Evolutionary conservation across 1,140 invertebrate species (phyloP).

Genomic region (Drosophila asahinai): DNA sequence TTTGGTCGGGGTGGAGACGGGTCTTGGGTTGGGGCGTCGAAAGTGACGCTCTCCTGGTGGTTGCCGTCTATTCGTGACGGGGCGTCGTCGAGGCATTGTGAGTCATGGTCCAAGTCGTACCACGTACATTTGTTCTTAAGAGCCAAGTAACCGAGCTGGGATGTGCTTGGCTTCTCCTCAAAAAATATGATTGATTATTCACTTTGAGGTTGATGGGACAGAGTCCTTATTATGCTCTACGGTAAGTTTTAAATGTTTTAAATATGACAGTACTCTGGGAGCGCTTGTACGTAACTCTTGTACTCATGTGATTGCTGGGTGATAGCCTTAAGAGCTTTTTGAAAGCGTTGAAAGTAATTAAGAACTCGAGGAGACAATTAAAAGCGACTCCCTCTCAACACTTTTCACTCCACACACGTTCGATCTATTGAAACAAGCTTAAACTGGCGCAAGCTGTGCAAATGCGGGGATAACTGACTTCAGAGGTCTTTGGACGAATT

Average conservation of each 20-base stretch:
- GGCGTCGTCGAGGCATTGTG: not conserved
- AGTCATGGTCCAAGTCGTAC: conserved; percentile 8
- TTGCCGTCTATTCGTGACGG: conserved; percentile 19
- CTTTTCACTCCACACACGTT: conserved; percentile 15
- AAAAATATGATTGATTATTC: not conserved
- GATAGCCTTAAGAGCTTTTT: conserved; percentile 7
- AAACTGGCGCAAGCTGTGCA: conserved; percentile 56
- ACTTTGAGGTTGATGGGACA: not conserved
- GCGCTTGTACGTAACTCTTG: not conserved
- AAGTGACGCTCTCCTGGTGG: conserved; percentile 49
- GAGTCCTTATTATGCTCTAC: not conserved
- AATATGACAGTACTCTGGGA: not conserved
- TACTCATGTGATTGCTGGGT: not conserved
- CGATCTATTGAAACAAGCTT: conserved; percentile 50
- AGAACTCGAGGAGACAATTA: conserved; percentile 43
- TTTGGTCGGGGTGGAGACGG: not conserved
- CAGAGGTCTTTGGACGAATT: conserved; percentile 27
- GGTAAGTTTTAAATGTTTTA: not conserved
- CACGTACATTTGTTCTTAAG: not conserved
- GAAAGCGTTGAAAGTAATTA: conserved; percentile 45
- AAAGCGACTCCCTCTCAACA: conserved; percentile 16
- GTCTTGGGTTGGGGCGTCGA: not conserved
- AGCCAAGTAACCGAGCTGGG: not conserved
- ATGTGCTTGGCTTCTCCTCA: not conserved
- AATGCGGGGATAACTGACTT: conserved; percentile 61